Evolutionary conservation across 1,140 invertebrate genomes (phyloP).

Genomic region (Xylocopa sonorina): DNA sequence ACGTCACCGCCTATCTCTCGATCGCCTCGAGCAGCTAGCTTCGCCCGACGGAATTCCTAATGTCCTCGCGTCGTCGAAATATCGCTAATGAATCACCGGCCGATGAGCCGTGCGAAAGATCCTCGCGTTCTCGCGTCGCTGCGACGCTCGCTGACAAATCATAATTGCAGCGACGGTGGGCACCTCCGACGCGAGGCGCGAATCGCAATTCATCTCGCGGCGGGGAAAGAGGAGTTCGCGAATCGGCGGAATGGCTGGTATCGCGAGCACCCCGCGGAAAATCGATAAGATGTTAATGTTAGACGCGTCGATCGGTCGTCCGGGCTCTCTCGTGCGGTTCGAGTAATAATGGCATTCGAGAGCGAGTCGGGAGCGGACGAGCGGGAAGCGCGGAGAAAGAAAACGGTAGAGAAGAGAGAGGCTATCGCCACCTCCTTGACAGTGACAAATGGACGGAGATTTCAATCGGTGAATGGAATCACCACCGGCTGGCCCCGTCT

Average conservation of each 20-base stretch:
- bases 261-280: conserved; percentile 36
- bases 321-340: conserved; percentile 65
- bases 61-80: background rate
- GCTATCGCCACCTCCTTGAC: conserved; percentile 84
- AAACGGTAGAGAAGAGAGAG: conserved; percentile 63
- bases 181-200: background rate
- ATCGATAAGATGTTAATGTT: conserved; percentile 81
- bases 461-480: conserved; percentile 84
- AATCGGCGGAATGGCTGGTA: conserved; percentile 53
- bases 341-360: conserved; percentile 78
- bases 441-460: conserved; percentile 86
- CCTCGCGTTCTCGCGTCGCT: background rate
- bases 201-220: conserved; percentile 20
- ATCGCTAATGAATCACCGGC: conserved; percentile 4
- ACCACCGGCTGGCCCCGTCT: conserved; percentile 70
- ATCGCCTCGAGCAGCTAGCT: background rate
- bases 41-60: background rate
- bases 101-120: background rate
- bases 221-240: background rate
- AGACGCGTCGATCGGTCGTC: conserved; percentile 78
- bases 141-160: conserved; percentile 9
- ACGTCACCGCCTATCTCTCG: no score
- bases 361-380: background rate
- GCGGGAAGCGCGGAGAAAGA: conserved; percentile 27
- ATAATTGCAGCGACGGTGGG: background rate